Base-by-base conservation (phyloP, 1,140 invertebrate genomes). In the Bombus waltoni region DNA sequence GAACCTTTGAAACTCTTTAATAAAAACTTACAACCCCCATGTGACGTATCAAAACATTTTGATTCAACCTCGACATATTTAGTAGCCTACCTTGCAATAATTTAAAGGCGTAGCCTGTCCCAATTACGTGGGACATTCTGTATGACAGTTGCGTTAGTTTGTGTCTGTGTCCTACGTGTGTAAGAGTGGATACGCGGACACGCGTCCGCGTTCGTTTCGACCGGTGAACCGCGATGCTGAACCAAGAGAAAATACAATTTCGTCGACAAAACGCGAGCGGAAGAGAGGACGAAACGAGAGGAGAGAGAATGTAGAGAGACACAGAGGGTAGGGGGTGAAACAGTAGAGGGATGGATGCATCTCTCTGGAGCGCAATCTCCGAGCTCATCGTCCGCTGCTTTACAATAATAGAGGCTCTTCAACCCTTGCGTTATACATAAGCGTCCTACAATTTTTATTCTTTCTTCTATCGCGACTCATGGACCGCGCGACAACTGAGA, bases 201-300 rank as follows among this genome's bases (percentile, higher is more conserved):
- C 38, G 65, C 53, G 80, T 32, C 38, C 59, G 68, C 59, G 40
- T 62, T 76, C 70, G 73, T 83, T 83, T 66, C 75, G 76, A 77
- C n/a, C 62, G 57, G 68, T 76, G 75, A 77, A 77, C 66, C 79
- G 47, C 44, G 68, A 73, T 25, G 32, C 59, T 65, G 74, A 18
- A 35, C 73, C 82, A n/a, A 68, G 74, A 65, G 86, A 83, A 90
- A 90, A 87, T 89, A 73, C 86, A 90, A 90, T 90, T 94, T 95
- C 15, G 94, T 94, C 53, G 94, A 93, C 9, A 94, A 95, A 47
- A 93, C 91, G 80, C 57, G 83, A 78, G 65, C 9, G 72, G 79
- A 75, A 76, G 76, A 72, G 72, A 68, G 76, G 91, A 62, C 93
- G 15, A 92, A 94, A 80, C 93, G 91, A 8, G 90, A 90, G 1